Evolutionary conservation across 2,888 invertebrate genomes (phyloP).

Genomic region (Suillia variegata): DNA sequence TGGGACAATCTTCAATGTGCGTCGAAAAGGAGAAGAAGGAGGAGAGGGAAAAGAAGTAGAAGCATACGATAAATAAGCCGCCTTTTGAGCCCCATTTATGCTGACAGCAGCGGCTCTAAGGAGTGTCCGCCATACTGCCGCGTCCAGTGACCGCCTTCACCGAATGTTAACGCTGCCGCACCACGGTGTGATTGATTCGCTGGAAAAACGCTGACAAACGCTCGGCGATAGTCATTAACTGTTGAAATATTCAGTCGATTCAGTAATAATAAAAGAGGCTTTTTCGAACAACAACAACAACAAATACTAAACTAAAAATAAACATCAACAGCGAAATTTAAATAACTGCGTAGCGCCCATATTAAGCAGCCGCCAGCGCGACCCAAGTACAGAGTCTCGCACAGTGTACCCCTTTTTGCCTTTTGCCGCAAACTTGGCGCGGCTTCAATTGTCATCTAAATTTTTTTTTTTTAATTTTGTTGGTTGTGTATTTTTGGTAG

Average conservation of each 20-base stretch:
- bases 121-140: neutral
- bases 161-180: too few species aligned
- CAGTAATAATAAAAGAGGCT: neutral
- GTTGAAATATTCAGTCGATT: too few species aligned
- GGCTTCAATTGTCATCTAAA: neutral
- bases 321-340: conserved; percentile 18
- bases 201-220: neutral
- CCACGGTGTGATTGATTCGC: neutral
- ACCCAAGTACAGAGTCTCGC: too few species aligned
- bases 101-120: neutral
- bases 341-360: conserved; percentile 15
- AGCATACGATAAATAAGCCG: neutral
- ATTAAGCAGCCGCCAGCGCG: conserved; percentile 16
- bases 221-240: neutral
- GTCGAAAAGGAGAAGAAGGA: neutral
- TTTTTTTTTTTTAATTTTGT: neutral
- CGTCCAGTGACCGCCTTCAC: neutral
- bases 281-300: neutral
- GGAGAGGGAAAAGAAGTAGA: neutral
- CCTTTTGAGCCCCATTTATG: neutral
- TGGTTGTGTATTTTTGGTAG: neutral
- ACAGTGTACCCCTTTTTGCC: neutral
- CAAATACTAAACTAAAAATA: conserved; percentile 12
- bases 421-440: neutral
- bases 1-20: neutral